Base-by-base conservation (phyloP, 2,113 vertebrate species). In the Egretta garzetta region DNA sequence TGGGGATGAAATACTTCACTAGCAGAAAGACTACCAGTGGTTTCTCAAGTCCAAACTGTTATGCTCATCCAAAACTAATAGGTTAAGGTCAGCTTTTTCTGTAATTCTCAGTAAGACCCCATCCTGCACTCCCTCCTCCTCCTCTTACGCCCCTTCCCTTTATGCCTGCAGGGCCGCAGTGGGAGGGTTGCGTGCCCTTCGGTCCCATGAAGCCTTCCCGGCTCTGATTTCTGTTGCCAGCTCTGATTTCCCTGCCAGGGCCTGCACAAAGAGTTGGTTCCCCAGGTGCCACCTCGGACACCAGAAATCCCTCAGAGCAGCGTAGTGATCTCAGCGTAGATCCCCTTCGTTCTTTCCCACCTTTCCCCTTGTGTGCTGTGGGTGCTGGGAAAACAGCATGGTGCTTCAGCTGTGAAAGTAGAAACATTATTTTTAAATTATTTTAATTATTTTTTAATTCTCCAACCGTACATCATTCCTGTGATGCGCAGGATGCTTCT, bases 341-440 rank as follows among this genome's bases (percentile, higher is more conserved):
- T 20, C 7, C 18, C 3, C 20, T 58, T 80, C 10, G 10, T 68
- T 30, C 75, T 50, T 80, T 13, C 70, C 55, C 27, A 33, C 1
- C 32, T 49, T 63, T 55, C 14, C 15, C 41, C 12, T 28, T 7
- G 7, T 0, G 1, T 8, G 5, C 32, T 41, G 37, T 6, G 49
- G 5, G 14, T 52, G 58, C 43, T 0, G 1, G 43, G 23, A n/a
- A 49, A 60, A 56, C 18, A 2, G 0, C 23, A 2, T 1, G 0
- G 3, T 4, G 59, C 39, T 49, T 53, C 45, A 24, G 35, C 39
- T 30, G 35, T 7, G 56, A 45, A 63, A 75, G 55, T 4, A 37
- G 52, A 32, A 47, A 11, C 3, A 0, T 6, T 33, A 7, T 23
- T 37, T 73, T 43, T 43, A 14, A 15, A 43, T 43, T 43, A 15